These are phyloP conservation scores for Zaprionus tsacasi DNA, from an alignment of 1,140 invertebrate genomes.

Conservation along the genomic window DNA sequence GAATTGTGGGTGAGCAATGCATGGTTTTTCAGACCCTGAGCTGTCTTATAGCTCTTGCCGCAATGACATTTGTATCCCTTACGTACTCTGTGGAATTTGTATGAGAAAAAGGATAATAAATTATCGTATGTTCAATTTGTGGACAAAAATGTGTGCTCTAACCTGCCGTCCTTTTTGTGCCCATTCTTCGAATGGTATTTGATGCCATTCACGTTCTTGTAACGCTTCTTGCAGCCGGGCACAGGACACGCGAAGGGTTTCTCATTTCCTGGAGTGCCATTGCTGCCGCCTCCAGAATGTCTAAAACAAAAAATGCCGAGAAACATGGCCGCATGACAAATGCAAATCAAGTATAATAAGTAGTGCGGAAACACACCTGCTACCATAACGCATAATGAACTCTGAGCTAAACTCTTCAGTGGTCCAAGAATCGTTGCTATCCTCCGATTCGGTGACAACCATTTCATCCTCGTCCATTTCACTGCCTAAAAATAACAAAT, in stretches of 20 bases:
- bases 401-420: slow-evolving; percentile 91
- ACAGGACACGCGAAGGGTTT: slow-evolving; percentile 93
- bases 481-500: slow-evolving; percentile 85
- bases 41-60: slow-evolving; percentile 92
- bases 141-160: slow-evolving; percentile 84
- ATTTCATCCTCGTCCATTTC: slow-evolving; percentile 89
- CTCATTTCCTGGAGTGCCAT: slow-evolving; percentile 86
- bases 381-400: slow-evolving; percentile 90
- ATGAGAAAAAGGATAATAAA: slow-evolving; percentile 23
- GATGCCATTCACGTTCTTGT: slow-evolving; percentile 95
- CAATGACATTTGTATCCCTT: slow-evolving; percentile 92
- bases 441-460: slow-evolving; percentile 87
- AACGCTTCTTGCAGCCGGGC: slow-evolving; percentile 93
- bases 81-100: slow-evolving; percentile 86
- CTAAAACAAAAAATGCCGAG: slow-evolving; percentile 29
- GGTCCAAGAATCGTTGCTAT: slow-evolving; percentile 93
- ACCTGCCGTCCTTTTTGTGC: slow-evolving; percentile 93
- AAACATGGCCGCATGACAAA: not conserved
- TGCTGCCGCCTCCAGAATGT: slow-evolving; percentile 80
- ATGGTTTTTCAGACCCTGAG: slow-evolving; percentile 90
- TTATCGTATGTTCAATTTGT: slow-evolving; percentile 17
- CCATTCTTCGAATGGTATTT: slow-evolving; percentile 94
- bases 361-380: slow-evolving; percentile 85
- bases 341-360: not conserved
- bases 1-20: slow-evolving; percentile 86